Evolutionary conservation across 2,888 invertebrate genomes (phyloP), one percentile per base, ranked within the genome.

Genomic region (Lasioglossum morio): DNA sequence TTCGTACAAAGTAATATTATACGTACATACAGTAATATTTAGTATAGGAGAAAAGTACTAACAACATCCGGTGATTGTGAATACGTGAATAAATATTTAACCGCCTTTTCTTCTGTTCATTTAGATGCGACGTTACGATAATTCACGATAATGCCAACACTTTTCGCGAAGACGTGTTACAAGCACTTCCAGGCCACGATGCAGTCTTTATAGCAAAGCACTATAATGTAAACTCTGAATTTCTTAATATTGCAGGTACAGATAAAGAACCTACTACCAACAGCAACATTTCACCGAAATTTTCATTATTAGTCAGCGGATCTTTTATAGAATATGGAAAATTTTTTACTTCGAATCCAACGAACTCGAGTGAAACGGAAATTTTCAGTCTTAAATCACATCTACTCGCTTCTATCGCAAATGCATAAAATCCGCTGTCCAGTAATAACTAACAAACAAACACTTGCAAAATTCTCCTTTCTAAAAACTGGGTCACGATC

Each of bases 211-310:
- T 94, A 37, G 80, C 84, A 2, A 73, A 81, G 37, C 93, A 93
- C 72, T 57, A 77, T 5, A 94, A 92, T n/a, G 94, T 96, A 0
- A 95, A 96, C 10, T 94, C 92, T 8, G 97, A 97, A 89, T 95
- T 97, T 53, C 92, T 98, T 72, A 96, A 97, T 83, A 95, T 96
- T 8, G 77, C 82, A 76, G 87, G 86, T 86, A 75, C n/a, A 46
- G 77, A 66, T 46, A 10, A 0, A 63, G 8, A 10, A 46, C 46
- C 7, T 8, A 2, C 12, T 34, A 34, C 10, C 40, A 43, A 46
- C 7, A 72, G 12, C 23, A 23, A 74, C 23, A 14, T 73, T 34
- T 37, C 2, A 53, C 53, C 1, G 34, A 48, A 8, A 73, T 34
- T 34, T 53, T 34, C 7, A 37, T 37, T 12, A 73, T 69, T 37